phyloP scores from a whole-genome alignment of 2,888 invertebrate species.

The Tetramorium bicarinatum region DNA sequence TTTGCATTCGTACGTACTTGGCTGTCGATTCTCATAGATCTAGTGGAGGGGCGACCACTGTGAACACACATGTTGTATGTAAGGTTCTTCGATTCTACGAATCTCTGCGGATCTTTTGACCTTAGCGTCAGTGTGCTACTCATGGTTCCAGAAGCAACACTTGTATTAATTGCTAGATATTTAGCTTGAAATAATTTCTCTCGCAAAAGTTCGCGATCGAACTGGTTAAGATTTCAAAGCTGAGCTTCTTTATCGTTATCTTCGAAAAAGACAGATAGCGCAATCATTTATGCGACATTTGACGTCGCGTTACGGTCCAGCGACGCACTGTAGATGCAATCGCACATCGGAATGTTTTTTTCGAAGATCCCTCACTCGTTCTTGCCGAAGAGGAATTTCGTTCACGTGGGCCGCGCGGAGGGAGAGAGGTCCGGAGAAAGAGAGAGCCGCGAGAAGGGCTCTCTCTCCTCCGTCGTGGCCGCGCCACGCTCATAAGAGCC shows the following conservation, averaged over 20 bases:
- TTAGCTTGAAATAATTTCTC: slow-evolving; percentile 32
- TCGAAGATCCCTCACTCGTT: slow-evolving; percentile 60
- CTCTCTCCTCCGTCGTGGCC: slow-evolving; percentile 62
- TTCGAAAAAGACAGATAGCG: slow-evolving; percentile 42
- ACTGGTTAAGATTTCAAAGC: slow-evolving; percentile 8
- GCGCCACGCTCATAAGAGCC: slow-evolving; percentile 70
- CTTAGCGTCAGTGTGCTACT: neutral
- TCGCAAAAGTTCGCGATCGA: neutral
- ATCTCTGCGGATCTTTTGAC: neutral
- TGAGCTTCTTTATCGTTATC: neutral
- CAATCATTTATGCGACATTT: slow-evolving; percentile 60
- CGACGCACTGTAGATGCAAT: slow-evolving; percentile 68
- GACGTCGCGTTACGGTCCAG: slow-evolving; percentile 46
- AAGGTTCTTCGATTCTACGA: slow-evolving; percentile 13
- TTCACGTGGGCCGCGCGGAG: slow-evolving; percentile 68
- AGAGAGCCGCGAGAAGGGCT: slow-evolving; percentile 34
- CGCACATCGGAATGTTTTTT: slow-evolving; percentile 73
- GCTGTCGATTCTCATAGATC: neutral
- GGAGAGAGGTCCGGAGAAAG: slow-evolving; percentile 4
- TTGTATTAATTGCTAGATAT: neutral
- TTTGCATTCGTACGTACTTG: slow-evolving; percentile 12
- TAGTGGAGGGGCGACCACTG: neutral
- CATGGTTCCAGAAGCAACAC: neutral
- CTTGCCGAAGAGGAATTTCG: slow-evolving; percentile 74
- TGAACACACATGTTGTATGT: slow-evolving; percentile 15